Evolutionary conservation across 2,888 invertebrate genomes (phyloP).

Genomic region (Cephus rjabovi): DNA sequence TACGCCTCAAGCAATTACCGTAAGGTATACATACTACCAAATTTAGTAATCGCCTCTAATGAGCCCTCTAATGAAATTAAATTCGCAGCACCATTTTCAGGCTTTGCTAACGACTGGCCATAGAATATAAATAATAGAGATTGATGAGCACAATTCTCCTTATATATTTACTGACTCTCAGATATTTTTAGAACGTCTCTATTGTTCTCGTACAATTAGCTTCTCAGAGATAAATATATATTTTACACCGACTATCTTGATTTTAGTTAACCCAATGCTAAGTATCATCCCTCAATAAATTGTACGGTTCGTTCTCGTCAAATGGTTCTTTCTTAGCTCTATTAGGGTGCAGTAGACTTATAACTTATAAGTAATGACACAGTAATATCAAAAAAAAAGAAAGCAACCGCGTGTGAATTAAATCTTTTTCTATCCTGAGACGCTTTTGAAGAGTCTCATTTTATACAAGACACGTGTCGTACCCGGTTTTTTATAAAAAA

Average conservation of each 20-base stretch:
- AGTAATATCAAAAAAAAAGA: neutral
- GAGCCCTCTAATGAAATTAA: constrained; percentile 24
- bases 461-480: neutral
- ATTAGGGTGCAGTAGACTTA: neutral
- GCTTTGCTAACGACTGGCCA: too few relatives aligned
- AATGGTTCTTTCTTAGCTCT: neutral
- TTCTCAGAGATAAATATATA: neutral
- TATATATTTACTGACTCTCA: too few relatives aligned
- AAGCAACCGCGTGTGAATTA: neutral
- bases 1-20: neutral
- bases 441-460: neutral
- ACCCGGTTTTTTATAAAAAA: neutral
- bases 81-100: constrained; percentile 16
- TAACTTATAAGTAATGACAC: neutral
- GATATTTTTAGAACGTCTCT: too few relatives aligned
- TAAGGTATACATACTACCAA: neutral
- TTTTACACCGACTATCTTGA: neutral
- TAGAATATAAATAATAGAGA: too few relatives aligned
- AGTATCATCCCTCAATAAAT: neutral
- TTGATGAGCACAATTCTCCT: too few relatives aligned
- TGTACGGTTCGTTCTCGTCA: neutral
- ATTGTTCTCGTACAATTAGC: too few relatives aligned
- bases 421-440: neutral
- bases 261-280: neutral
- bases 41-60: constrained; percentile 31